phyloP scores from a whole-genome alignment of 1,140 invertebrate genomes.

The Hyposmocoma kahamanoa region DNA sequence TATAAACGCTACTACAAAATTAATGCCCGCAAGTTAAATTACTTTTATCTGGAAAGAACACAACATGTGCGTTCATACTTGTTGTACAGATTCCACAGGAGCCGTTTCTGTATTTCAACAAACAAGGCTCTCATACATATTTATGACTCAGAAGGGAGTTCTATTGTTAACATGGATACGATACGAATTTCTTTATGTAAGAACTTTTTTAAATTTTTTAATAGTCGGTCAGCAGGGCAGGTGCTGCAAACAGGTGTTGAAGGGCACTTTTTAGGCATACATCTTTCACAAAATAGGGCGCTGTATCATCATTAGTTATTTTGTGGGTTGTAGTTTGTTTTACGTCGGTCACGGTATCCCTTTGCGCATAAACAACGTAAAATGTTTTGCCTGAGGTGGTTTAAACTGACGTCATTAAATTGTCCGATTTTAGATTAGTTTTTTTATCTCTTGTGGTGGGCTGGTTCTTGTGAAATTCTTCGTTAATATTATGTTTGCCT shows the following conservation, averaged over 20 bases:
- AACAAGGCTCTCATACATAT: constrained; percentile 19
- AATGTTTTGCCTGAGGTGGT: constrained; percentile 9
- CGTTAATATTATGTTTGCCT: constrained; percentile 57
- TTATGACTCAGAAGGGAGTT: constrained; percentile 15
- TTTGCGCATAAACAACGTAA: constrained; percentile 26
- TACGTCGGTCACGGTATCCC: constrained; percentile 53
- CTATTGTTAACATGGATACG: constrained; percentile 32
- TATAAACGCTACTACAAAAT: neutral
- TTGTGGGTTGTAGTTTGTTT: constrained; percentile 53
- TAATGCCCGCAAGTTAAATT: neutral
- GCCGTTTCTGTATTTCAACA: constrained; percentile 6
- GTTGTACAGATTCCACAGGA: neutral
- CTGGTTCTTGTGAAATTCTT: constrained; percentile 44
- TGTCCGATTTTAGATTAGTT: constrained; percentile 58
- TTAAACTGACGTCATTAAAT: constrained; percentile 65
- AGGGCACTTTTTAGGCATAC: constrained; percentile 13
- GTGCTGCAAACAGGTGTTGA: constrained; percentile 39
- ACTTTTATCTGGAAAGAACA: too few species aligned
- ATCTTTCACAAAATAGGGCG: constrained; percentile 36
- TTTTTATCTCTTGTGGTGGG: constrained; percentile 42
- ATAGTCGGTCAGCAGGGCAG: constrained; percentile 44
- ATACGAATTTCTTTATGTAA: constrained; percentile 19
- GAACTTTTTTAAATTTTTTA: constrained; percentile 28
- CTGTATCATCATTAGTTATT: constrained; percentile 29
- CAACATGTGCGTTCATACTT: neutral